phyloP scores from a whole-genome alignment of 2,113 vertebrate species.

The Azemiops feae region DNA sequence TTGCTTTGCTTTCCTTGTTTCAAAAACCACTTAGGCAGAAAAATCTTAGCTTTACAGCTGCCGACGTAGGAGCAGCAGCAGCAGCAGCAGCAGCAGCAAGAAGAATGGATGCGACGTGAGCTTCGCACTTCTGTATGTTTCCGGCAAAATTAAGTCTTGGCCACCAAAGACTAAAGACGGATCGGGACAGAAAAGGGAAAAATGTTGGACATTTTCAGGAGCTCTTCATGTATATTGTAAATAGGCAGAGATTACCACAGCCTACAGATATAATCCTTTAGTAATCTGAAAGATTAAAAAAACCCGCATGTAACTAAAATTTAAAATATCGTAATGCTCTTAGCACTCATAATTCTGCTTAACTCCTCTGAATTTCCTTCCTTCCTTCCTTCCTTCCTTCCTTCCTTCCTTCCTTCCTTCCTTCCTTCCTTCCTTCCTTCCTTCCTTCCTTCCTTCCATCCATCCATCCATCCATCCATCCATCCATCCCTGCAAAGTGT shows the following conservation, averaged over 20 bases:
- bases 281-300: constrained; percentile 58
- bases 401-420: neutral
- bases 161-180: constrained; percentile 57
- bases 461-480: neutral
- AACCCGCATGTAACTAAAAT: constrained; percentile 11
- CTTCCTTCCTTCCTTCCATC: neutral
- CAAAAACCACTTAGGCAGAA: constrained; percentile 1
- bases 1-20: constrained; percentile 1
- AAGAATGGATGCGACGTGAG: neutral
- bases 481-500: neutral
- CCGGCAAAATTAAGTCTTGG: constrained; percentile 41
- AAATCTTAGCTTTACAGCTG: constrained; percentile 30
- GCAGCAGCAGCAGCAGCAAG: neutral
- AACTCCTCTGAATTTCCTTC: neutral
- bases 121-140: constrained; percentile 22
- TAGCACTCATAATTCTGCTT: constrained; percentile 14
- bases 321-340: constrained; percentile 42
- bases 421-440: neutral
- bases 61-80: neutral
- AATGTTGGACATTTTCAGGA: constrained; percentile 57
- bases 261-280: constrained; percentile 62
- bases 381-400: neutral
- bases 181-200: constrained; percentile 58
- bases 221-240: constrained; percentile 31
- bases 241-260: constrained; percentile 60